Percentiles rank a stretch among this genome's conserved stretches.
These are phyloP conservation scores for Schizothorax lantsangensis DNA, from an alignment of 2,797 vertebrate genomes.

Conservation along the genomic window DNA sequence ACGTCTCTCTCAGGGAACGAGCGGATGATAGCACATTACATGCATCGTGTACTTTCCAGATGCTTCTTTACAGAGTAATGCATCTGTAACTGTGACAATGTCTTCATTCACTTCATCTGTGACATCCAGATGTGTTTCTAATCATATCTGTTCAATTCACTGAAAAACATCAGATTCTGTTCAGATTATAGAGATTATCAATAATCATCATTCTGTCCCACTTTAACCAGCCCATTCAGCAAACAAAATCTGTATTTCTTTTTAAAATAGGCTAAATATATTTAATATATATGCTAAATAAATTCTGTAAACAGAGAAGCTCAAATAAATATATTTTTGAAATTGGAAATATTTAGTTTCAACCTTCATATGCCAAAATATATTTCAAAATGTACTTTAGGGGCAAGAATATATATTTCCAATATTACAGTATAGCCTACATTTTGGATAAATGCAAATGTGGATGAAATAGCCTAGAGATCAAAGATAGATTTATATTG, in stretches of 20 bases:
- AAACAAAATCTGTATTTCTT: not conserved
- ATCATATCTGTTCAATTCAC: not conserved
- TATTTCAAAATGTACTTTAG: not conserved
- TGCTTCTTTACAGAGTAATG: constrained; percentile 77
- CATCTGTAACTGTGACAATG: constrained; percentile 82
- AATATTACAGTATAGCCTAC: too few relatives aligned
- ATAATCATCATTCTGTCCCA: not conserved
- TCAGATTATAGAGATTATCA: too few relatives aligned
- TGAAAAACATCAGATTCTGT: not conserved
- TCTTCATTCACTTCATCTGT: constrained; percentile 75
- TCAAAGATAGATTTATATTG: not conserved
- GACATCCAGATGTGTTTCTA: constrained; percentile 7
- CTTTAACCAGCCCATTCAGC: not conserved
- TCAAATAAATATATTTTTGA: too few relatives aligned
- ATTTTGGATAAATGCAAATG: not conserved
- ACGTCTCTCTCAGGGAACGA: constrained; percentile 60
- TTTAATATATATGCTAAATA: too few relatives aligned
- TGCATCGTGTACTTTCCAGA: constrained; percentile 80
- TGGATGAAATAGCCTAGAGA: not conserved
- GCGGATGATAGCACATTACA: constrained; percentile 78
- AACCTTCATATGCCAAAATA: too few relatives aligned
- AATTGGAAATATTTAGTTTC: too few relatives aligned
- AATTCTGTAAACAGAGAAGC: too few relatives aligned
- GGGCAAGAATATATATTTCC: too few relatives aligned
- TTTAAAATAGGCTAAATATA: not conserved